A percentile compares a stretch with the other conserved stretches of the same genome.
Conservation (phyloP, 2,797 vertebrate species). For the Lutjanus campechanus region DNA sequence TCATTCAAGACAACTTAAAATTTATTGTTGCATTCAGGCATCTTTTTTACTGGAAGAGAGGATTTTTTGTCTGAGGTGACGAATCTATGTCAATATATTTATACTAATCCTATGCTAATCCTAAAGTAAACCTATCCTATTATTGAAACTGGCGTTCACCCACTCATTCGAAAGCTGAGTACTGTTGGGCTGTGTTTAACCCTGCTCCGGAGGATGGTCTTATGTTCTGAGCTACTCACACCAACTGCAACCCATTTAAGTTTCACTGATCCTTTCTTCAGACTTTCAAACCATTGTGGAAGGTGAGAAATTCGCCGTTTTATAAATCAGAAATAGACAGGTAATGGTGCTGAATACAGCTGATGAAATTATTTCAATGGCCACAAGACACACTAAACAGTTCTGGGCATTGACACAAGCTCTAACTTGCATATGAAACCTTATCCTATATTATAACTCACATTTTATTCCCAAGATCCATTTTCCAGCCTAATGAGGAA, state of each 20-base stretch:
- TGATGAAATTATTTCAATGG: not conserved
- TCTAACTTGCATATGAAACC: constrained; percentile 11
- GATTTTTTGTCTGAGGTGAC: constrained; percentile 1
- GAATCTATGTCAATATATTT: constrained; percentile 10
- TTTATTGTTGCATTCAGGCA: not conserved
- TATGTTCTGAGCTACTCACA: not conserved
- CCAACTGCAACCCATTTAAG: too few relatives aligned
- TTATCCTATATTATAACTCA: constrained; percentile 1
- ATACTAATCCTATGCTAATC: constrained; percentile 30
- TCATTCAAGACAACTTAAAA: not conserved
- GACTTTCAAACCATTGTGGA: too few relatives aligned
- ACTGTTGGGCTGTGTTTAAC: not conserved
- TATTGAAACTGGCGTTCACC: constrained; percentile 34
- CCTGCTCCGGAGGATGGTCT: not conserved
- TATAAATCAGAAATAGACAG: not conserved
- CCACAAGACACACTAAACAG: not conserved
- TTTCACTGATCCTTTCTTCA: not conserved
- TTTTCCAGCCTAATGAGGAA: constrained; percentile 20
- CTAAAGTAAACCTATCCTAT: constrained; percentile 6
- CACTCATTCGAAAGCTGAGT: constrained; percentile 18
- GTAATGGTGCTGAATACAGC: not conserved
- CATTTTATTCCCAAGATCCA: constrained; percentile 15
- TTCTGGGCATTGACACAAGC: not conserved
- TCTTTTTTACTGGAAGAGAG: not conserved
- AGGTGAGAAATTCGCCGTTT: not conserved